These are phyloP conservation scores for Cranoglanis bouderius DNA, from an alignment of 2,113 vertebrate species.

Conservation along the genomic window DNA sequence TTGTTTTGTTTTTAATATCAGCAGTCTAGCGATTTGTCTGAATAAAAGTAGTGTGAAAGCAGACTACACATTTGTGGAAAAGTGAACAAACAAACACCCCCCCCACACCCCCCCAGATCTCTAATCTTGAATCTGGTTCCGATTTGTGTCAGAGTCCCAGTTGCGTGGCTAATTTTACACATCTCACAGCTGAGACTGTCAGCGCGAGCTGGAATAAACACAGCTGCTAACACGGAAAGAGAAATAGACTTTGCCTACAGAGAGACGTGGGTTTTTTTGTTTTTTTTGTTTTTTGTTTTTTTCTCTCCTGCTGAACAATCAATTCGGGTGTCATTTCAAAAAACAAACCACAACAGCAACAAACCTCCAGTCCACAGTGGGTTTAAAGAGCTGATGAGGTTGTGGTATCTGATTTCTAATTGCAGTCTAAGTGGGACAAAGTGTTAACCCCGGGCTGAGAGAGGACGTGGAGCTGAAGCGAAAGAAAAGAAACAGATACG, in stretches of 20 bases:
- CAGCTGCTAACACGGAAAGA: conserved; percentile 3
- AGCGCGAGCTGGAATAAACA: not conserved
- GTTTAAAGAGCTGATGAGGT: not conserved
- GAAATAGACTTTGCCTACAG: not conserved
- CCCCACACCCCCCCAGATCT: no score
- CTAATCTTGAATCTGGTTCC: not conserved
- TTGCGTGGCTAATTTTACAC: conserved; percentile 5
- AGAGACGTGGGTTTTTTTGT: not conserved
- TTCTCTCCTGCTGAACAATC: not conserved
- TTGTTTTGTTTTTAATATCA: not conserved
- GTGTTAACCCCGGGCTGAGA: not conserved
- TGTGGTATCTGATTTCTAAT: not conserved
- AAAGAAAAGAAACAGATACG: not conserved
- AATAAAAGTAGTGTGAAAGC: not conserved
- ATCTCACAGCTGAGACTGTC: conserved; percentile 11
- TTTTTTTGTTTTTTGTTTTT: no score
- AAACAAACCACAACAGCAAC: not conserved
- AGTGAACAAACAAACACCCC: no score
- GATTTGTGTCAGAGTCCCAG: conserved; percentile 3
- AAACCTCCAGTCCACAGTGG: not conserved
- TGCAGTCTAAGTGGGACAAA: not conserved
- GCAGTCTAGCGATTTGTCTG: not conserved
- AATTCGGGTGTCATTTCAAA: not conserved
- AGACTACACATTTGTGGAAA: not conserved
- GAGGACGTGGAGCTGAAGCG: not conserved